These are phyloP conservation scores for Nothocercus julius DNA, from an alignment of 2,113 vertebrate genomes.

Conservation along the genomic window DNA sequence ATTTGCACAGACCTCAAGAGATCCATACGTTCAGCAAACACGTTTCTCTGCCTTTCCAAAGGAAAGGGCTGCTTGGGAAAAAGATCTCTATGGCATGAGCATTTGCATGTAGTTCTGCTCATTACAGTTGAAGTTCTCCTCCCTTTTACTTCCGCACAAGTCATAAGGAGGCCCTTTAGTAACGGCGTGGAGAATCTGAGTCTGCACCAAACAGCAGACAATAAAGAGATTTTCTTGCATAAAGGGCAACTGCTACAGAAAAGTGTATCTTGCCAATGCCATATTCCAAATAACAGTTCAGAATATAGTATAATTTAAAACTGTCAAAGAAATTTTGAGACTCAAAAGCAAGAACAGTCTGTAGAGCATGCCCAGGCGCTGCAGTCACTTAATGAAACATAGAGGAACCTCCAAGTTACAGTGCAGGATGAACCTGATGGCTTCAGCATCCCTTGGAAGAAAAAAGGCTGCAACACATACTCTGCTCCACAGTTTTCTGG, in stretches of 20 bases:
- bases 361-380: background rate
- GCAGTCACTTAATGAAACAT: background rate
- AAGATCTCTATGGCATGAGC: background rate
- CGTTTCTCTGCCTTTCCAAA: background rate
- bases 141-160: background rate
- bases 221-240: background rate
- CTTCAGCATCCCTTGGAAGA: background rate
- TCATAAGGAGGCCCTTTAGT: background rate
- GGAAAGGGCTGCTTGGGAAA: background rate
- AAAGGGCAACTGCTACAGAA: background rate
- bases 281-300: background rate
- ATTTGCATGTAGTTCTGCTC: background rate
- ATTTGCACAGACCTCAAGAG: background rate
- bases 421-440: background rate
- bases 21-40: background rate
- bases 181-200: background rate
- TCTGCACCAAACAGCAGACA: background rate
- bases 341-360: conserved; percentile 1
- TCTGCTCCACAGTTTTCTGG: background rate
- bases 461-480: background rate
- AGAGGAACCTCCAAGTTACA: background rate
- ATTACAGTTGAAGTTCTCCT: background rate
- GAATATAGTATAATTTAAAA: background rate
- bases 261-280: background rate
- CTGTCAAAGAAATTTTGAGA: background rate